These are phyloP conservation scores for Porites australiensis DNA, from an alignment of 64 coral and sea anemone genomes.

Conservation along the genomic window DNA sequence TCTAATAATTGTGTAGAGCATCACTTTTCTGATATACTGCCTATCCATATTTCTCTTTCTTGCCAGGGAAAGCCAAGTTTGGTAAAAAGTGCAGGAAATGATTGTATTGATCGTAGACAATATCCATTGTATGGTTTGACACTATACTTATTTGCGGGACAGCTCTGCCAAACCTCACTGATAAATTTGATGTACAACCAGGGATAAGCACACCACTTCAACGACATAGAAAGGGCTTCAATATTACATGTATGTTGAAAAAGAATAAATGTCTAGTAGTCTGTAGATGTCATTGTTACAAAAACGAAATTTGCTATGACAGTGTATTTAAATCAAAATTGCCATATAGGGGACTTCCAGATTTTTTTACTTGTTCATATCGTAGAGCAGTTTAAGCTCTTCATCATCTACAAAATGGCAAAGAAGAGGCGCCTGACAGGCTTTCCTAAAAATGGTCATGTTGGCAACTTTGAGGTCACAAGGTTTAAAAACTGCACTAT, in stretches of 20 bases:
- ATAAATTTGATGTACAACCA: no score
- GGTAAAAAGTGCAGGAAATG: no score
- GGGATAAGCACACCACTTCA: not conserved
- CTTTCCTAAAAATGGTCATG: constrained; percentile 21
- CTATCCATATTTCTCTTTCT: no score
- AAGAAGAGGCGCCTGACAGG: constrained; percentile 2
- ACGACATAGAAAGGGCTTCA: not conserved
- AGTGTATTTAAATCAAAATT: constrained; percentile 6
- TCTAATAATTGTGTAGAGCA: no score
- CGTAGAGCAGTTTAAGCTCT: not conserved
- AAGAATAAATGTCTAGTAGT: not conserved
- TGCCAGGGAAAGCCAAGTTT: no score
- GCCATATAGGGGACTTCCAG: not conserved
- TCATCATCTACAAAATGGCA: not conserved
- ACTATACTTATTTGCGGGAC: no score
- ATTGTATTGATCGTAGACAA: no score
- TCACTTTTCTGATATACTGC: no score
- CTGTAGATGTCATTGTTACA: constrained; percentile 14
- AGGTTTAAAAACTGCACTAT: no score
- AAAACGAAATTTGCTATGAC: constrained; percentile 17
- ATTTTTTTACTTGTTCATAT: constrained; percentile 1
- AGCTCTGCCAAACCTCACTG: no score
- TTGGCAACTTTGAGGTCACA: not conserved
- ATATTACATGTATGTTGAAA: not conserved
- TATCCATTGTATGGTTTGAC: no score